A percentile compares a stretch with the other conserved stretches of the same genome.
phyloP scores from a whole-genome alignment of 2,888 invertebrate genomes.

The Catocala nupta region DNA sequence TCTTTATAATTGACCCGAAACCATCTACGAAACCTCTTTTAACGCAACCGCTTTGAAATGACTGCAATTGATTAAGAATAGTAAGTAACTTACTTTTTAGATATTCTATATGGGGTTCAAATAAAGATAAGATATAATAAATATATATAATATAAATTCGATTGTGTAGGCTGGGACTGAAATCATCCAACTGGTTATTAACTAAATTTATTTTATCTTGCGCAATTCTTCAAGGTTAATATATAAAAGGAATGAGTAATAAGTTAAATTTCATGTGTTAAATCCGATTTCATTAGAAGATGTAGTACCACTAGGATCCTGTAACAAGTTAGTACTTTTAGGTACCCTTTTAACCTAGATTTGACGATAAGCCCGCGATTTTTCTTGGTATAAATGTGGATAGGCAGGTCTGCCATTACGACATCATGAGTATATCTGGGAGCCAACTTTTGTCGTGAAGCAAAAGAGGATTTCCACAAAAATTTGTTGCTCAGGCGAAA shows the following conservation, averaged over 20 bases:
- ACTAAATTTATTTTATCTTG: not conserved
- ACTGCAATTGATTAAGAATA: slow-evolving; percentile 5
- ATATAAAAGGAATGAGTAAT: not conserved
- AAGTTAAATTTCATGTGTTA: slow-evolving; percentile 1
- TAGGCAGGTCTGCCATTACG: slow-evolving; percentile 4
- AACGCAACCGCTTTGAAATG: too few relatives aligned
- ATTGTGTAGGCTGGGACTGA: slow-evolving; percentile 8
- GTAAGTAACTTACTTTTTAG: slow-evolving; percentile 1
- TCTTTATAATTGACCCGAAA: too few relatives aligned
- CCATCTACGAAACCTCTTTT: too few relatives aligned
- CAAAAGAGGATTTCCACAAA: too few relatives aligned
- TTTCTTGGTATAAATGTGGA: slow-evolving; percentile 1
- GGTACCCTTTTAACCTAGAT: not conserved
- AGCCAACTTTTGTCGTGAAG: too few relatives aligned
- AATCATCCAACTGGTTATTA: not conserved
- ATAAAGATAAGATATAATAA: too few relatives aligned
- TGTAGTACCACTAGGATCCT: too few relatives aligned
- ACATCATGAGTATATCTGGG: slow-evolving; percentile 7
- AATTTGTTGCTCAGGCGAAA: too few relatives aligned
- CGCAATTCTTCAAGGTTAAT: slow-evolving; percentile 5
- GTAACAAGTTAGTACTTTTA: slow-evolving; percentile 9
- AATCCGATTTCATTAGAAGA: not conserved
- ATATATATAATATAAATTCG: too few relatives aligned
- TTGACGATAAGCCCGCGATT: not conserved
- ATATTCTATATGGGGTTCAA: slow-evolving; percentile 13